A percentile compares a stretch with the other conserved stretches of the same genome.
These are phyloP conservation scores for Turnix velox DNA, from an alignment of 2,113 vertebrate species.

Conservation along the genomic window DNA sequence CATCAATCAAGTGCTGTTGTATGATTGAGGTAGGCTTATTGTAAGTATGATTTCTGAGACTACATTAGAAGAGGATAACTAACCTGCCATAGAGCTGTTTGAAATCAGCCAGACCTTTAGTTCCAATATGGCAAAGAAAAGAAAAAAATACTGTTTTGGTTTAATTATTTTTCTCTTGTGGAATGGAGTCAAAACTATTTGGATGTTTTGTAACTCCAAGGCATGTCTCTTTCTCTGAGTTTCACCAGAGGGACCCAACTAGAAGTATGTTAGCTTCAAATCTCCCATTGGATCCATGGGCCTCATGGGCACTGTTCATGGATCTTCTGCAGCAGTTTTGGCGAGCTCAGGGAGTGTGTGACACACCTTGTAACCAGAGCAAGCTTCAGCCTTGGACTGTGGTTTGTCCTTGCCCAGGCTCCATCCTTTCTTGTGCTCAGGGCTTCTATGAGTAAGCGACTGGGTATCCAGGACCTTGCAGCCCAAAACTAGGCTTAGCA, in stretches of 20 bases:
- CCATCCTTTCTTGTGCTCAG: background rate
- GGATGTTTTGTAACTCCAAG: slow-evolving; percentile 42
- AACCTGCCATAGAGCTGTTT: background rate
- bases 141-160: background rate
- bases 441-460: background rate
- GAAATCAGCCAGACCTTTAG: background rate
- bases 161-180: background rate
- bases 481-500: background rate
- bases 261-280: background rate
- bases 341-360: background rate
- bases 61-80: background rate
- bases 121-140: background rate
- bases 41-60: background rate
- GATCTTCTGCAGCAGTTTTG: background rate
- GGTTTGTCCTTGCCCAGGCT: background rate
- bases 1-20: background rate
- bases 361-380: background rate
- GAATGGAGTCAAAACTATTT: background rate
- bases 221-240: background rate
- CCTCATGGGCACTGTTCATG: background rate
- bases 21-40: background rate
- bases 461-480: background rate
- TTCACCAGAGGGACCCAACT: background rate
- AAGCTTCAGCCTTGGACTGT: background rate
- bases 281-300: background rate